Evolutionary conservation across 2,888 invertebrate genomes (phyloP).

Genomic region (Drosophila antonietae): DNA sequence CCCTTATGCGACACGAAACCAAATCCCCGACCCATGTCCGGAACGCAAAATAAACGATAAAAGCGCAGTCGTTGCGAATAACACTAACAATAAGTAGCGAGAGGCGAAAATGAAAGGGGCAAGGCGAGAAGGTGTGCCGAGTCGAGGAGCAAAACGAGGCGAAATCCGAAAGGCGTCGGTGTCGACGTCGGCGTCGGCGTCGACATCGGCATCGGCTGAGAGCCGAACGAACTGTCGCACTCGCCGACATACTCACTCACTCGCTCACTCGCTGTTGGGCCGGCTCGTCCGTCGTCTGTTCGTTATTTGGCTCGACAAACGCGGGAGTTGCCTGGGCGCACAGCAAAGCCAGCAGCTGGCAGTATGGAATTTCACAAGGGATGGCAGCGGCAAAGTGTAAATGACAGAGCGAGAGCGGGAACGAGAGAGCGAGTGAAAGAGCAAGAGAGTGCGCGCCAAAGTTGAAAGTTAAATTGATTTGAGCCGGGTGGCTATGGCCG

Average conservation of each 20-base stretch:
- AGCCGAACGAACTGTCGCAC: conserved; percentile 45
- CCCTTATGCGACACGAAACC: conserved; percentile 34
- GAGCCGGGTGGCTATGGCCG: conserved; percentile 57
- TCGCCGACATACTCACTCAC: conserved; percentile 48
- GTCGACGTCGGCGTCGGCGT: neutral
- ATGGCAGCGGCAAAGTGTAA: conserved; percentile 23
- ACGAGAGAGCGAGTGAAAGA: conserved; percentile 14
- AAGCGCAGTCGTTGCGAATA: conserved; percentile 79
- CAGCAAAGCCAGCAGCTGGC: conserved; percentile 57
- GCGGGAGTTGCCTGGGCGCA: conserved; percentile 81
- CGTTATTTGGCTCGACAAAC: conserved; percentile 75
- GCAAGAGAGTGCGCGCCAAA: conserved; percentile 39
- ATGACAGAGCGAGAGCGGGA: conserved; percentile 4
- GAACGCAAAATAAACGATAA: conserved; percentile 78
- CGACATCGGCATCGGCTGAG: neutral
- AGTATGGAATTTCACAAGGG: conserved; percentile 50
- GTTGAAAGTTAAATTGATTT: conserved; percentile 79
- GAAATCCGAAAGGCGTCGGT: conserved; percentile 9
- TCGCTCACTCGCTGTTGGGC: conserved; percentile 40
- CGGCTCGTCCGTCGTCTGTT: conserved; percentile 59
- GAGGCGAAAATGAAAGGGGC: conserved; percentile 13
- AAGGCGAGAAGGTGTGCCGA: neutral
- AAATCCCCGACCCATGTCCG: conserved; percentile 54
- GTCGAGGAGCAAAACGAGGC: neutral
- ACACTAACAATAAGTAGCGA: conserved; percentile 80